Base-by-base conservation (phyloP, 35 echinoderm and acorn worm genomes). In the Holothuria glaberrima region DNA sequence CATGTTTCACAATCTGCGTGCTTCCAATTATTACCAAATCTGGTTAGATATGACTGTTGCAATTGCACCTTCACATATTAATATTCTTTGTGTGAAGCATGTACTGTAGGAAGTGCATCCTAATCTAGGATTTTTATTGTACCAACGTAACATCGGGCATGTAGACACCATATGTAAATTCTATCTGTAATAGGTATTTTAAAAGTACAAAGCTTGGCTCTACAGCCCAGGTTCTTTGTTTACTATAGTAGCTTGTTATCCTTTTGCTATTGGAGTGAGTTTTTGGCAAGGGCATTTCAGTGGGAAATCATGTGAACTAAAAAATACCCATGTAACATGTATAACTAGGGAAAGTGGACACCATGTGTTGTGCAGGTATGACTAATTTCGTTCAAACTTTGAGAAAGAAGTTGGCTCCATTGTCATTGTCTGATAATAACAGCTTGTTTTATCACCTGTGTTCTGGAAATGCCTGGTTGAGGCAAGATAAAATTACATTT, bases 61-160 rank as follows among this genome's bases (percentile, higher is more conserved):
- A 64, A 64, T 64, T 20, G 5, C 12, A 5, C 3, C 2, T 64
- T 5, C 60, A 64, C 60, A 64, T 64, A 64, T 22, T 64, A 5
- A 64, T 64, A 64, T 64, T 64, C 60, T 64, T 64, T 64, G 60
- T 64, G 19, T 64, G 60, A 64, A 64, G 60, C 60, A 64, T 22
- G 60, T n/a, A n/a, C n/a, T n/a, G n/a, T 64, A 64, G 60, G 60
- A 64, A 64, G 12, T 64, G 60, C 60, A 64, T 64, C 13, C n/a
- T 1, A 22, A 64, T 22, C 26, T 27, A 5, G 26, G 60, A 27
- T 22, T 64, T 64, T 27, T 64, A 14, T 64, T 64, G 12, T 64
- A 64, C 60, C 60, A 1, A 27, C 60, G 60, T 27, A 64, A 64
- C 60, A 64, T 41, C 36, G 2, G 36, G 7, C 36, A 41, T 41